Percentiles rank a stretch among this genome's conserved stretches.
Conservation (phyloP, 2,797 vertebrate genomes). For the Corythornis leucogaster region DNA sequence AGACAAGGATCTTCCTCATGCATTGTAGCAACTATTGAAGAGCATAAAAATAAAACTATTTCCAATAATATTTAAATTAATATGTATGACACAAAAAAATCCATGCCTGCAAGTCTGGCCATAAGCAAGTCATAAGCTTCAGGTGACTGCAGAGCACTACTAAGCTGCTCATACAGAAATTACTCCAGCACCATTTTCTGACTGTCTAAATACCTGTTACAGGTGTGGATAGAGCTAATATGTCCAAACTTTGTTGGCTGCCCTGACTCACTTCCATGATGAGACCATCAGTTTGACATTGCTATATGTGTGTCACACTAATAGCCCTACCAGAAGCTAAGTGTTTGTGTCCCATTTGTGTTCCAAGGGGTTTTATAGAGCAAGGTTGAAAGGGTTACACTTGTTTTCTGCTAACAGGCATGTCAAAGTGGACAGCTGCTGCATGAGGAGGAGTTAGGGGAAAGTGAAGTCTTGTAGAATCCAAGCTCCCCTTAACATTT, state of each 20-base stretch:
- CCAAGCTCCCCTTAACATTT: neutral
- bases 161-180: neutral
- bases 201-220: neutral
- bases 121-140: neutral
- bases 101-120: neutral
- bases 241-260: neutral
- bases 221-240: neutral
- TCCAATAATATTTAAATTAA: neutral
- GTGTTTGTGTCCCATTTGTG: neutral
- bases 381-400: neutral
- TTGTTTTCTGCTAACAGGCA: conserved; percentile 20
- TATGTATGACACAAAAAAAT: neutral
- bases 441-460: neutral
- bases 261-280: fast-evolving
- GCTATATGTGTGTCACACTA: neutral
- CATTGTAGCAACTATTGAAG: neutral
- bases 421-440: conserved; percentile 41
- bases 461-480: neutral
- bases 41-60: neutral
- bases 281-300: neutral
- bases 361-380: neutral
- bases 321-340: neutral
- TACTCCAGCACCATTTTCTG: neutral
- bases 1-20: neutral
- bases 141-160: neutral